These are phyloP conservation scores for Gallinago undulata DNA, from an alignment of 2,113 vertebrate genomes.

Conservation along the genomic window DNA sequence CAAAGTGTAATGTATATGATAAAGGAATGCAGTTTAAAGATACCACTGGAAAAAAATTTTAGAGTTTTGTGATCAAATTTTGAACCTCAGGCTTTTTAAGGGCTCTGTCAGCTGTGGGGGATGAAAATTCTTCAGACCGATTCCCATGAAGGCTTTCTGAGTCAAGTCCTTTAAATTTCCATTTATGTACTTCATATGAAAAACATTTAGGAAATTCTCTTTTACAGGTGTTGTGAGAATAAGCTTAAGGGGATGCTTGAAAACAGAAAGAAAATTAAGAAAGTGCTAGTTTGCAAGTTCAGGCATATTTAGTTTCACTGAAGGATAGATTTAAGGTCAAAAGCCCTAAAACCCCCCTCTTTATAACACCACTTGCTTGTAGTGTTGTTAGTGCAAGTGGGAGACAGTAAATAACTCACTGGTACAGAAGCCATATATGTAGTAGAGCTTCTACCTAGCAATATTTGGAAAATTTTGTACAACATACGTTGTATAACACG, in stretches of 20 bases:
- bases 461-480: not conserved
- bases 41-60: fast-evolving
- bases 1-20: not conserved
- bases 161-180: not conserved
- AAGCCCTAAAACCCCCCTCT: not conserved
- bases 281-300: not conserved
- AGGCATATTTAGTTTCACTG: not conserved
- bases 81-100: not conserved
- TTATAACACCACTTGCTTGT: not conserved
- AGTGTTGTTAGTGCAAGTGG: not conserved
- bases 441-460: not conserved
- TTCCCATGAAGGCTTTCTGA: not conserved
- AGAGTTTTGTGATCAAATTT: not conserved
- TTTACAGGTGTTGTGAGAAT: not conserved
- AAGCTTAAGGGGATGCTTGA: not conserved
- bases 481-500: not conserved
- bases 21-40: not conserved
- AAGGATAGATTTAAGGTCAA: not conserved
- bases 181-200: not conserved
- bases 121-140: not conserved
- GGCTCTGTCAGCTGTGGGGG: not conserved
- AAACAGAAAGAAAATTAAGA: not conserved
- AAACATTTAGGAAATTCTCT: not conserved
- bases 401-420: not conserved
- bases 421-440: not conserved